Conservation (phyloP, 30 jellyfish, hydroid and myxozoan genomes). For the Chironex yamaguchii region DNA sequence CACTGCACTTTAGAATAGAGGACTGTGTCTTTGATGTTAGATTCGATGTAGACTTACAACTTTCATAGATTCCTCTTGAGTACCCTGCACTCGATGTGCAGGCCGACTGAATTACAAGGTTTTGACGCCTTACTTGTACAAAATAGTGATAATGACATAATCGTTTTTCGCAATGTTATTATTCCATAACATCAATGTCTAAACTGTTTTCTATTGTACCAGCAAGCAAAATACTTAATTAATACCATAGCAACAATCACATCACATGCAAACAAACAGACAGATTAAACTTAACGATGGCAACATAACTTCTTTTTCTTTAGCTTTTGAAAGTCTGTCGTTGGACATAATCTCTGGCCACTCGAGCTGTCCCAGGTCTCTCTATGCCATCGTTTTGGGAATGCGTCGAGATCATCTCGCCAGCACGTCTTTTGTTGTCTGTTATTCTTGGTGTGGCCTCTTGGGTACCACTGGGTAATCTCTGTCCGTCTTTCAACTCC, state of each 20-base stretch:
- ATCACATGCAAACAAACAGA: neutral
- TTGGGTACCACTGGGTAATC: too few relatives aligned
- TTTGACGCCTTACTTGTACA: neutral
- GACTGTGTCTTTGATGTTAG: neutral
- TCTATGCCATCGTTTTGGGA: too few relatives aligned
- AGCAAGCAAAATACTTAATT: neutral
- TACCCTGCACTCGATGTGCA: neutral
- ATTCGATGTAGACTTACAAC: neutral
- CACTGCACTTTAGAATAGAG: neutral
- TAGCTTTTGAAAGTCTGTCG: too few relatives aligned
- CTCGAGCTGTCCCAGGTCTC: too few relatives aligned
- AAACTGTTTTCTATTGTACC: neutral
- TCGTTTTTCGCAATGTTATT: neutral
- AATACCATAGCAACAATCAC: neutral
- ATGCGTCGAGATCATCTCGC: too few relatives aligned
- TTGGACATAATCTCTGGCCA: too few relatives aligned
- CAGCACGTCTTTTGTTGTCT: too few relatives aligned
- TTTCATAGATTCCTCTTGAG: neutral
- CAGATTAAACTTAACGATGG: neutral
- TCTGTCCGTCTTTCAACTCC: too few relatives aligned
- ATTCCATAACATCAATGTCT: neutral
- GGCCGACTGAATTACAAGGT: slow-evolving; percentile 1
- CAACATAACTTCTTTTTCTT: neutral
- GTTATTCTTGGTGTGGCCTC: too few relatives aligned
- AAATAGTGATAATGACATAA: neutral